These are phyloP conservation scores for Cetonia aurata DNA, from an alignment of 2,888 invertebrate genomes.

Conservation along the genomic window DNA sequence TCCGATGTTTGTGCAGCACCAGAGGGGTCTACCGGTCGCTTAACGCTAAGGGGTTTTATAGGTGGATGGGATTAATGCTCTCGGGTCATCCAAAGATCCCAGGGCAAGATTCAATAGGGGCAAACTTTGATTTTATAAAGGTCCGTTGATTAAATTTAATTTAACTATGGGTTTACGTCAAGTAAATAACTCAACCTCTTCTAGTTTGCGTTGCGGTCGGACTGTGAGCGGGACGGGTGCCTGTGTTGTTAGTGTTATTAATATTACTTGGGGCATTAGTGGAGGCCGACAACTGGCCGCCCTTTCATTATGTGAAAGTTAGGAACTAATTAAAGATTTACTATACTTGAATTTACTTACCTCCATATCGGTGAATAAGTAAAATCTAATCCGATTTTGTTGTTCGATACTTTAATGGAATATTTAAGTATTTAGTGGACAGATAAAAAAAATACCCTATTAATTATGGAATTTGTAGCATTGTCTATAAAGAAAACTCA, in stretches of 20 bases:
- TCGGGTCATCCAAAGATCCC: constrained; percentile 31
- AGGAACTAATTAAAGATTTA: constrained; percentile 30
- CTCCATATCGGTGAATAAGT: constrained; percentile 15
- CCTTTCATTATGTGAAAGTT: constrained; percentile 31
- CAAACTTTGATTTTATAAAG: constrained; percentile 40
- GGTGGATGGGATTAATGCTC: constrained; percentile 37
- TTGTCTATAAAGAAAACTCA: too few relatives aligned
- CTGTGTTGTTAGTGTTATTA: constrained; percentile 31
- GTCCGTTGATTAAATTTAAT: constrained; percentile 37
- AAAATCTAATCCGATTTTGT: constrained; percentile 2
- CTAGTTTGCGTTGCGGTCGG: constrained; percentile 12
- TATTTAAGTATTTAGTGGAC: background rate
- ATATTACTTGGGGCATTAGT: constrained; percentile 33
- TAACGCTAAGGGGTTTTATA: constrained; percentile 34
- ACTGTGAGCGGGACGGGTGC: background rate
- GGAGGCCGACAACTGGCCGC: constrained; percentile 11
- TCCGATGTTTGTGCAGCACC: constrained; percentile 32
- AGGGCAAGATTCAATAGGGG: constrained; percentile 37
- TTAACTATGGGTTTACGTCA: constrained; percentile 33
- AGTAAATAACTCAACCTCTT: constrained; percentile 26
- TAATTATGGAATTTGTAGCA: too few relatives aligned
- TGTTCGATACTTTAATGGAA: constrained; percentile 31
- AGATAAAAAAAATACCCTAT: too few relatives aligned
- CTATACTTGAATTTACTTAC: constrained; percentile 25
- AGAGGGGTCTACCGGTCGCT: constrained; percentile 19